Conservation (phyloP, 2,113 vertebrate species). For the Oceanodroma tethys region DNA sequence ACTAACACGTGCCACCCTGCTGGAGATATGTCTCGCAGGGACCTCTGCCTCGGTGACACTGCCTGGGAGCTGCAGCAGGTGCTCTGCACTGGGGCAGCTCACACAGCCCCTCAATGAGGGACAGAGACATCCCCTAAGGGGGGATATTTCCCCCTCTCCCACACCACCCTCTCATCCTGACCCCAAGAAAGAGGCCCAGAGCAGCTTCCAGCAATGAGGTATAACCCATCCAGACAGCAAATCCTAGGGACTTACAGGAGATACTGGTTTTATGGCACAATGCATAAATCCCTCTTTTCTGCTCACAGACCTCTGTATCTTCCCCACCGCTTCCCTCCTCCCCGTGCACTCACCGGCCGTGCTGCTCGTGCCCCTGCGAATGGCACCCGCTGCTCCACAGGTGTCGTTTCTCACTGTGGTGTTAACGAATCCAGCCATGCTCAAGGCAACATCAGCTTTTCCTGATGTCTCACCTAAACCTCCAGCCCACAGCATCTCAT, state of each 20-base stretch:
- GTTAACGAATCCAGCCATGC: neutral
- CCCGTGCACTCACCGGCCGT: rapidly evolving
- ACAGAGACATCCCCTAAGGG: neutral
- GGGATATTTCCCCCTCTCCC: neutral
- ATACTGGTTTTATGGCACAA: neutral
- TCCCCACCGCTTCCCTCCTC: neutral
- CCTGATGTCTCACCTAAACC: neutral
- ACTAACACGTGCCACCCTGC: rapidly evolving
- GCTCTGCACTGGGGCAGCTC: rapidly evolving
- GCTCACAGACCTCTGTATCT: neutral
- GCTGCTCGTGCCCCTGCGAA: neutral
- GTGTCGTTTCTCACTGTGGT: rapidly evolving
- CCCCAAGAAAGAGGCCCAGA: neutral
- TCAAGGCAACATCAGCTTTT: neutral
- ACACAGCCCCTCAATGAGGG: rapidly evolving
- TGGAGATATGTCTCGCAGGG: rapidly evolving
- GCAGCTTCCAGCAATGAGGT: neutral
- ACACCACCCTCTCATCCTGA: neutral
- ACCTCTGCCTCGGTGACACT: rapidly evolving
- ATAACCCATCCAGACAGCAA: neutral
- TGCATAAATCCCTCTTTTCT: neutral
- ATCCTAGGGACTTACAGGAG: neutral
- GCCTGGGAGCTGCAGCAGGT: neutral
- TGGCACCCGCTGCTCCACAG: rapidly evolving
- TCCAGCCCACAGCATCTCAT: neutral